Base-by-base conservation (phyloP, 2,888 invertebrate genomes). In the Exephanes ischioxanthus region DNA sequence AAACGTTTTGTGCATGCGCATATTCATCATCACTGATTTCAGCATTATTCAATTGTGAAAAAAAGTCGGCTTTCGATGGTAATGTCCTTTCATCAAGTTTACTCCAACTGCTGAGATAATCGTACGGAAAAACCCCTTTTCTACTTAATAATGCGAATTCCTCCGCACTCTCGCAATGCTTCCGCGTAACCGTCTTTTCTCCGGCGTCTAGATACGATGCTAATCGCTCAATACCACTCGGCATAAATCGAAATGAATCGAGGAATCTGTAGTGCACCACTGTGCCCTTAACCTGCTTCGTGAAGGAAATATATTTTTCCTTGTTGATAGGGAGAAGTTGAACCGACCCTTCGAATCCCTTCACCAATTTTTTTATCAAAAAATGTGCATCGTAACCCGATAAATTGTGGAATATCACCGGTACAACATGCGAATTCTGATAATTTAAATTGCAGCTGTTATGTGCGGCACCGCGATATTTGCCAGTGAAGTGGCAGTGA, bases 121-220 rank as follows among this genome's bases (percentile, higher is more conserved):
- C 91, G 85, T 91, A 93, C 0, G 91, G 92, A 82, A 93, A 93
- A 22, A 92, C 87, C 11, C 92, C 91, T 84, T 93, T 93, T 26
- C 87, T 70, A 7, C 58, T 83, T 4, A 91, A 19, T 6, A 89
- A 63, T 33, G 86, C 22, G 33, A 89, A 83, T 30, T 89, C 63
- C 1, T 79, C 19, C 66, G 14, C 19, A 41, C n/a, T 37, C 37
- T 66, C 14, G 26, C 26, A 26, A 26, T 26, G 26, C 26, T 26
- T 26, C 26, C 26, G 26, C 26, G 26, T 26, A 26, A 51, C n/a
- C 19, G 7, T n/a, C 41, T 66, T 66, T 4, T 82, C 2, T 16
- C 58, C 55, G 14, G 33, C 58, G 30, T 67, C 61, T 9, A 82
- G 22, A n/a, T 55, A 83, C 7, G 68, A 80, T 0, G 45, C 37